Evolutionary conservation across 2,888 invertebrate species (phyloP).

Genomic region (Latheticus oryzae): DNA sequence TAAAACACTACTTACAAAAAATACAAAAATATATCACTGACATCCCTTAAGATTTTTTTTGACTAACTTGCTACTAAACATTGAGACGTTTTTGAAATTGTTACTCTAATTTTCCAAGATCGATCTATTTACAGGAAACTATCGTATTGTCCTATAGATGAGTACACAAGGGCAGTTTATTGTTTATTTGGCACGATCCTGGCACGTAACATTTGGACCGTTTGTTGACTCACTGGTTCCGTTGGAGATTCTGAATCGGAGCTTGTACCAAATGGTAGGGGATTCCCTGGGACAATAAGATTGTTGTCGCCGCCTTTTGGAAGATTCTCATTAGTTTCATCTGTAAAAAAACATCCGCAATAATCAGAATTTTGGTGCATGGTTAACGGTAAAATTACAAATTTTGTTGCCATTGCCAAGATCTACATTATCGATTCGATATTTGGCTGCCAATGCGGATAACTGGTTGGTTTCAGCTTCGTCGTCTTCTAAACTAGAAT

Average conservation of each 20-base stretch:
- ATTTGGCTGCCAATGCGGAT: constrained; percentile 62
- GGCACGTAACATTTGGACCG: constrained; percentile 63
- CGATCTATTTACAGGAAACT: constrained; percentile 4
- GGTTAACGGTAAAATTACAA: constrained; percentile 61
- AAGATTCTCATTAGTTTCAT: constrained; percentile 35
- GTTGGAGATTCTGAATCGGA: constrained; percentile 70
- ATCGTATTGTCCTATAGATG: constrained; percentile 32
- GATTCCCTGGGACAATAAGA: constrained; percentile 38
- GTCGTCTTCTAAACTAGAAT: constrained; percentile 69
- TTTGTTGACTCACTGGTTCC: constrained; percentile 67
- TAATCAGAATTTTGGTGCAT: constrained; percentile 1
- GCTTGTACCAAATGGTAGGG: constrained; percentile 61
- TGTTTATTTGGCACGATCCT: constrained; percentile 64
- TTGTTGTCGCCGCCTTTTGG: constrained; percentile 22
- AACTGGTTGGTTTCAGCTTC: constrained; percentile 65
- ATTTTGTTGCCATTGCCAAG: constrained; percentile 65
- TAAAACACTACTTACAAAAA: constrained; percentile 61
- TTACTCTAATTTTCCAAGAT: too few relatives aligned
- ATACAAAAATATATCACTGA: constrained; percentile 63
- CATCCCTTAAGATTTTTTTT: constrained; percentile 46
- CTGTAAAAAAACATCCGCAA: constrained; percentile 39
- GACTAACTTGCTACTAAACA: constrained; percentile 45
- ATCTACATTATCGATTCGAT: constrained; percentile 63
- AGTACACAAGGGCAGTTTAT: constrained; percentile 30
- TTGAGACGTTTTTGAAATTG: constrained; percentile 51